These are phyloP conservation scores for Gambusia affinis DNA, from an alignment of 2,113 vertebrate genomes.

Conservation along the genomic window DNA sequence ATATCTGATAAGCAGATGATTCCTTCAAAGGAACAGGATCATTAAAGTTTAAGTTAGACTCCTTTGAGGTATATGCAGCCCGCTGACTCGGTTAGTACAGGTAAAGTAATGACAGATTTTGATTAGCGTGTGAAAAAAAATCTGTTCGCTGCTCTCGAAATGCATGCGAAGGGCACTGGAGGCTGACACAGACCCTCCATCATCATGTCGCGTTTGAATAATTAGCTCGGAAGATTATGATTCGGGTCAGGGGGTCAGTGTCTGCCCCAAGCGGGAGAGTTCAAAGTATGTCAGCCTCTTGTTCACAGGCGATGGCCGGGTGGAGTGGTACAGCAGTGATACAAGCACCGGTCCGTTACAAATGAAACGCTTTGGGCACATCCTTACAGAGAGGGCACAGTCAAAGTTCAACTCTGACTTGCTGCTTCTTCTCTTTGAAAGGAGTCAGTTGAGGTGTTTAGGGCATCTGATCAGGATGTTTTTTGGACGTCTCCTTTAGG, in stretches of 20 bases:
- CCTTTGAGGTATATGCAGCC: neutral
- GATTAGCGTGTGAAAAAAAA: conserved; percentile 24
- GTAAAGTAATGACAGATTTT: conserved; percentile 18
- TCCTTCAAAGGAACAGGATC: conserved; percentile 19
- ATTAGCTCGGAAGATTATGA: neutral
- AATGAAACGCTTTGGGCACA: too few relatives aligned
- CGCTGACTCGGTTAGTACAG: conserved; percentile 25
- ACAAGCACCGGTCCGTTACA: too few relatives aligned
- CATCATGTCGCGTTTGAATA: neutral
- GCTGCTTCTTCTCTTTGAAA: too few relatives aligned
- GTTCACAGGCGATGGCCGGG: neutral
- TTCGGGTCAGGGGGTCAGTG: neutral
- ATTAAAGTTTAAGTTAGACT: conserved; percentile 2
- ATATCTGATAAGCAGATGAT: conserved; percentile 40
- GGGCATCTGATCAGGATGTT: too few relatives aligned
- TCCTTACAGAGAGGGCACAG: too few relatives aligned
- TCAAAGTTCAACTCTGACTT: too few relatives aligned
- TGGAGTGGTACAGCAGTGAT: neutral
- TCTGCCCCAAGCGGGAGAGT: neutral
- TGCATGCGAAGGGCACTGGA: neutral
- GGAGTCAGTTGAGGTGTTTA: too few relatives aligned
- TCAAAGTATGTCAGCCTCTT: neutral
- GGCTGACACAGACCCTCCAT: neutral
- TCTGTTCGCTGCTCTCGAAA: conserved; percentile 9
- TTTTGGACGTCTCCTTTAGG: too few relatives aligned